Conservation (phyloP, 2,113 vertebrate species). For the Calyptomena viridis region DNA sequence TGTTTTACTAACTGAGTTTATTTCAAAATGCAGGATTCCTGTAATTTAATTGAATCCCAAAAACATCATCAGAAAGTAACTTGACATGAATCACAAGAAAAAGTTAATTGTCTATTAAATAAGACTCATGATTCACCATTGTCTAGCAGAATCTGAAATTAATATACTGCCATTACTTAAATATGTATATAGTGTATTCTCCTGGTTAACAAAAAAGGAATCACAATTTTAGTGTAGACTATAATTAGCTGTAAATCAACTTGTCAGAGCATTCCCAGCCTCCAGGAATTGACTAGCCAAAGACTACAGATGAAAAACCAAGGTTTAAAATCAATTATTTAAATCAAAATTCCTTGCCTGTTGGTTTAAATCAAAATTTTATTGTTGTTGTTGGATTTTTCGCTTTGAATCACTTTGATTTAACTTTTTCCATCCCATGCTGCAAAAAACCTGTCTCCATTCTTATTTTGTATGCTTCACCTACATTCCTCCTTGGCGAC, state of each 20-base stretch:
- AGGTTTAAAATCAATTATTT: constrained; percentile 35
- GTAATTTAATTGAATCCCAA: constrained; percentile 13
- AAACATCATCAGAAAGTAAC: constrained; percentile 14
- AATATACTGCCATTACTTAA: constrained; percentile 60
- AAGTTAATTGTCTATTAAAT: constrained; percentile 55
- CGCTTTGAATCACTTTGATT: background rate
- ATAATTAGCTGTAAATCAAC: constrained; percentile 64
- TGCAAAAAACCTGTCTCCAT: background rate
- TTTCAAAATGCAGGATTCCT: constrained; percentile 36
- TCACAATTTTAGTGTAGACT: constrained; percentile 42
- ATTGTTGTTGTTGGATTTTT: too few relatives aligned
- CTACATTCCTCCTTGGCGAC: background rate
- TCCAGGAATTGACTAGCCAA: constrained; percentile 40
- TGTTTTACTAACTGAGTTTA: background rate
- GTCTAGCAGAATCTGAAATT: constrained; percentile 57
- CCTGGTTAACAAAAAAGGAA: constrained; percentile 59
- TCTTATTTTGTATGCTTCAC: background rate
- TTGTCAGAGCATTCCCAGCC: constrained; percentile 32
- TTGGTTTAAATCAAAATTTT: background rate
- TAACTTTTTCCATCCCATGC: background rate
- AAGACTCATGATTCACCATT: constrained; percentile 39
- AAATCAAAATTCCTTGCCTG: background rate
- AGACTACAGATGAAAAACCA: constrained; percentile 35
- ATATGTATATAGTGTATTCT: constrained; percentile 51
- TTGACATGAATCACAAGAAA: constrained; percentile 33